Conservation (phyloP, 2,113 vertebrate genomes). For the Microcebus murinus region DNA sequence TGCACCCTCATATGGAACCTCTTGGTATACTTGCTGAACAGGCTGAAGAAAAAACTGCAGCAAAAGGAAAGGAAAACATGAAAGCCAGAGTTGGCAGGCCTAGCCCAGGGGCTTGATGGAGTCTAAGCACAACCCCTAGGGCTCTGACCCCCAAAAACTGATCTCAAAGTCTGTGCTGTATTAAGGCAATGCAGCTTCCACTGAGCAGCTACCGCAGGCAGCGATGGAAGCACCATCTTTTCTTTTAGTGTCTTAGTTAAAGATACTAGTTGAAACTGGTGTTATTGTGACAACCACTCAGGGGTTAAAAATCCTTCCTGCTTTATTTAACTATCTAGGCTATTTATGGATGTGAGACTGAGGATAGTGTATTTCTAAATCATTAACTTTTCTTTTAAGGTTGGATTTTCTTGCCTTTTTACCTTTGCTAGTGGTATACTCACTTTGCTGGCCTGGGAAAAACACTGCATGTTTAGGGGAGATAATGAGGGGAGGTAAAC, state of each 20-base stretch:
- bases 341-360: neutral
- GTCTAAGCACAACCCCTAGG: constrained; percentile 78
- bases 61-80: constrained; percentile 76
- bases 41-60: constrained; percentile 71
- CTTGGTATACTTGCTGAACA: constrained; percentile 46
- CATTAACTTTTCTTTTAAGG: constrained; percentile 50
- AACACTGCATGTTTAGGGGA: neutral
- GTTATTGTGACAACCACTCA: constrained; percentile 9
- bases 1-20: constrained; percentile 40
- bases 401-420: constrained; percentile 2
- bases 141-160: constrained; percentile 72
- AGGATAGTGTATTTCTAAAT: constrained; percentile 13
- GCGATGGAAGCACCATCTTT: constrained; percentile 59
- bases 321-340: neutral
- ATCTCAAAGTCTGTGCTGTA: constrained; percentile 74
- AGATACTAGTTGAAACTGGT: neutral
- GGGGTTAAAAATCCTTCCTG: constrained; percentile 32
- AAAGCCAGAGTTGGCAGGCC: constrained; percentile 74
- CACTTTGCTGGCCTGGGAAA: neutral
- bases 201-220: constrained; percentile 72
- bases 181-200: constrained; percentile 78
- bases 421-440: constrained; percentile 25
- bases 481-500: neutral
- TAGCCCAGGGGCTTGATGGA: constrained; percentile 77
- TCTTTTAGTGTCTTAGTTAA: constrained; percentile 23